These are phyloP conservation scores for Didymodactylos carnosus DNA, from an alignment of 2,888 invertebrate genomes.

Conservation along the genomic window DNA sequence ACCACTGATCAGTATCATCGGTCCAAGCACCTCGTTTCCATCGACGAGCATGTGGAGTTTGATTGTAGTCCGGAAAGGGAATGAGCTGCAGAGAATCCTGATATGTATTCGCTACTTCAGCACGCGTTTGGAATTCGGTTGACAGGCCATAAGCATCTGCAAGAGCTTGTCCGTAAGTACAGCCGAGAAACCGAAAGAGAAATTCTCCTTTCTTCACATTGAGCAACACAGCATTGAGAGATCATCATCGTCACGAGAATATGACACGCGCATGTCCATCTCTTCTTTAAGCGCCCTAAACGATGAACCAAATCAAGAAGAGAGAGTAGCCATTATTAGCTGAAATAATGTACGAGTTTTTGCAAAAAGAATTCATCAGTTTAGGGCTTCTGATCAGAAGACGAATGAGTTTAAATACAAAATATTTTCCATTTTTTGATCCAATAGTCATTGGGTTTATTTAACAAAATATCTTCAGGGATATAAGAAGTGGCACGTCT, in stretches of 20 bases:
- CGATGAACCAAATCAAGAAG: too few relatives aligned
- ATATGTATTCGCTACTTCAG: slow-evolving; percentile 22
- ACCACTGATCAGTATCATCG: neutral
- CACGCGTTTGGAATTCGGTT: slow-evolving; percentile 28
- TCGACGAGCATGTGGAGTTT: neutral
- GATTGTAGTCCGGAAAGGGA: neutral
- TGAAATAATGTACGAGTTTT: too few relatives aligned
- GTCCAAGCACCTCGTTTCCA: neutral
- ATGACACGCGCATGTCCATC: too few relatives aligned
- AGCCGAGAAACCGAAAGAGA: slow-evolving; percentile 20
- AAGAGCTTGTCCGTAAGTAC: slow-evolving; percentile 33
- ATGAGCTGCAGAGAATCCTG: slow-evolving; percentile 10
- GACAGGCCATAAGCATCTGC: slow-evolving; percentile 33
- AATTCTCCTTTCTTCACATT: neutral
- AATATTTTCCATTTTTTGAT: too few relatives aligned
- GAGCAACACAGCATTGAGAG: neutral
- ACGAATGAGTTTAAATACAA: too few relatives aligned
- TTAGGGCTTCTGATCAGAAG: too few relatives aligned
- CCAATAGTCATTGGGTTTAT: too few relatives aligned
- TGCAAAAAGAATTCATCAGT: too few relatives aligned
- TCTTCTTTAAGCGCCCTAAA: too few relatives aligned
- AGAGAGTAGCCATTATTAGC: too few relatives aligned
- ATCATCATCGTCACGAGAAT: neutral
- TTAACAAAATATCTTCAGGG: too few relatives aligned
- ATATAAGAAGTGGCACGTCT: too few relatives aligned